Percentiles rank a stretch among this genome's conserved stretches.
phyloP scores from a whole-genome alignment of 2,797 vertebrate species.

The Eupleurogrammus muticus region DNA sequence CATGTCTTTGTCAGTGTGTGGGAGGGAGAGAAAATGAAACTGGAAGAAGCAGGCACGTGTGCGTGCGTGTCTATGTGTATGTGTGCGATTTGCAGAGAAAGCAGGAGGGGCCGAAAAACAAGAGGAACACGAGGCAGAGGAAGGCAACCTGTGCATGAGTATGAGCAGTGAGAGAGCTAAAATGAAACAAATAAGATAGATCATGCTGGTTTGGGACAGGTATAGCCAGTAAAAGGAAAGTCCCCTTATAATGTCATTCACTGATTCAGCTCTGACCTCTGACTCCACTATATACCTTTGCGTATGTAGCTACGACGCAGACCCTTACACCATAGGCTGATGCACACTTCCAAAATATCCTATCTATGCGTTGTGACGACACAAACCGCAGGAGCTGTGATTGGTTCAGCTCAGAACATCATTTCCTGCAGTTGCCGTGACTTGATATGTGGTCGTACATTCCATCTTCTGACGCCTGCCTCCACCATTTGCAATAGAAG shows the following conservation, averaged over 20 bases:
- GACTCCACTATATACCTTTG: no score
- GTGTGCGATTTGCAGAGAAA: constrained; percentile 50
- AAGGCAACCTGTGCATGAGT: constrained; percentile 3
- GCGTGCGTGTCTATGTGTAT: constrained; percentile 39
- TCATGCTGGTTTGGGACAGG: not conserved
- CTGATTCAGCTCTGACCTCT: constrained; percentile 16
- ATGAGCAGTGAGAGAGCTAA: constrained; percentile 7
- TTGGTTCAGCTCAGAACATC: no score
- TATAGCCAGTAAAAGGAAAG: not conserved
- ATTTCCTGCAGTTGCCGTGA: no score
- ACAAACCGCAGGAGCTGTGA: no score
- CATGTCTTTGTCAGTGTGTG: constrained; percentile 50
- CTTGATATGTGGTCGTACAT: no score
- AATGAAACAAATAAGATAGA: constrained; percentile 14
- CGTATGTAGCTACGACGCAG: no score
- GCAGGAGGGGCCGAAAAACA: constrained; percentile 29
- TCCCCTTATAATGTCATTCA: not conserved
- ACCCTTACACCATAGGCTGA: no score
- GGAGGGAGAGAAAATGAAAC: constrained; percentile 71
- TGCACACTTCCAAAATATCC: no score
- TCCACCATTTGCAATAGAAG: no score
- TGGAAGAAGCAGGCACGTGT: constrained; percentile 44
- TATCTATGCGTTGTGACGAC: no score
- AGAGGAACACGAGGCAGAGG: constrained; percentile 5
- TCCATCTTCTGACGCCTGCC: no score